Evolutionary conservation across 1,140 invertebrate genomes (phyloP), one percentile per base, ranked within the genome.

Genomic region (Goniozus legneri): DNA sequence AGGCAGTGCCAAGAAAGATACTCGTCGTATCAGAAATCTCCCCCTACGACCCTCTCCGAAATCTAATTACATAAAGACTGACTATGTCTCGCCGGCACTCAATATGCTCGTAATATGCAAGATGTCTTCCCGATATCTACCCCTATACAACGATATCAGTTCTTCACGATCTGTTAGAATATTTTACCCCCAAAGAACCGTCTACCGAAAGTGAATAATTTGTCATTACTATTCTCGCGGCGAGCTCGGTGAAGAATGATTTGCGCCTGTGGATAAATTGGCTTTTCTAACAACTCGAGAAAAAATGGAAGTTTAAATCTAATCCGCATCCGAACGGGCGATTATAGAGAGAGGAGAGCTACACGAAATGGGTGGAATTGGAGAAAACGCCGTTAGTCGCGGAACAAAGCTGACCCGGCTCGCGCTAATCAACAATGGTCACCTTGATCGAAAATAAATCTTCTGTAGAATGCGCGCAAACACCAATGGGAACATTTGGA

Each of bases 351-450:
- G 47, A 46, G 37, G 41, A 40, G 47, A 31, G 56, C 34, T 55
- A 60, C 57, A 60, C 44, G 57, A 27, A 60, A 60, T 58, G 57
- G 57, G 57, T 52, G 57, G 57, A 60, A 60, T 60, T 50, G 52
- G 48, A 55, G 57, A 58, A 55, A 60, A 58, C 48, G 56, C 55
- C 57, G 57, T 60, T 60, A 60, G 58, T 58, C 57, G 57, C 58
- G 37, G 47, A 49, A 55, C 56, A 60, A 60, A 58, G 57, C 52
- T 58, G 56, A 36, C 55, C 50, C 51, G 56, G 18, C 15, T 58
- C 56, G 56, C 49, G 51, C 52, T 59, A 59, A 59, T 59, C 57
- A 59, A 56, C 57, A 58, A 54, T 34, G 57, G 51, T 42, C 57
- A 54, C 45, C 44, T 54, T 60, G 57, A 60, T 60, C 57, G 57